Evolutionary conservation across 2,797 vertebrate species (phyloP).

Genomic region (Mus minutoides): DNA sequence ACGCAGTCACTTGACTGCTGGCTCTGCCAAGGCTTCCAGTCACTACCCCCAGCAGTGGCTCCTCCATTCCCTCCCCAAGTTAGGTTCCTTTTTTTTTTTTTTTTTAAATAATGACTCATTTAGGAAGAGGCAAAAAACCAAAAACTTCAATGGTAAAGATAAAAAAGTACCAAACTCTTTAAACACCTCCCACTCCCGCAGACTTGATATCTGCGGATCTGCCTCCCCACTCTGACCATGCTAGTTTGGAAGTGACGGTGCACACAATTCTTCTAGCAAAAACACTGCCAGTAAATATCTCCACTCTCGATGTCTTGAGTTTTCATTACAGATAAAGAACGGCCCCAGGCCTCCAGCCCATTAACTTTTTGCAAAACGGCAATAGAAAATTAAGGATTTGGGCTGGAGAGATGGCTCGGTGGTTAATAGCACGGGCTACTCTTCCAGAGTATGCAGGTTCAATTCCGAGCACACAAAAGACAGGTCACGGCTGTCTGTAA

Average conservation of each 20-base stretch:
- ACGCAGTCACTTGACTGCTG: neutral
- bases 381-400: neutral
- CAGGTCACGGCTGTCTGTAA: neutral
- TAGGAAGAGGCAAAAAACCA: slow-evolving; percentile 78
- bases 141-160: slow-evolving; percentile 79
- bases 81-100: slow-evolving; percentile 62
- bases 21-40: neutral
- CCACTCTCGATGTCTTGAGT: neutral
- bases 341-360: neutral
- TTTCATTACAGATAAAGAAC: neutral
- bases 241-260: slow-evolving; percentile 33
- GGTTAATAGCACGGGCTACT: too few relatives aligned
- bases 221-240: slow-evolving; percentile 16
- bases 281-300: slow-evolving; percentile 61
- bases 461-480: neutral
- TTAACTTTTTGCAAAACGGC: slow-evolving; percentile 15
- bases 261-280: slow-evolving; percentile 53
- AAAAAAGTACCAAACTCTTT: slow-evolving; percentile 70
- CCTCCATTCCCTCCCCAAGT: slow-evolving; percentile 62
- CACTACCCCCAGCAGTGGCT: slow-evolving; percentile 5
- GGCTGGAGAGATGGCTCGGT: neutral
- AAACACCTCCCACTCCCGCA: slow-evolving; percentile 65
- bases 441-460: neutral
- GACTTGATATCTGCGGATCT: slow-evolving; percentile 52
- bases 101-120: slow-evolving; percentile 75